phyloP scores from a whole-genome alignment of 2,113 vertebrate species.

The Poecile atricapillus region DNA sequence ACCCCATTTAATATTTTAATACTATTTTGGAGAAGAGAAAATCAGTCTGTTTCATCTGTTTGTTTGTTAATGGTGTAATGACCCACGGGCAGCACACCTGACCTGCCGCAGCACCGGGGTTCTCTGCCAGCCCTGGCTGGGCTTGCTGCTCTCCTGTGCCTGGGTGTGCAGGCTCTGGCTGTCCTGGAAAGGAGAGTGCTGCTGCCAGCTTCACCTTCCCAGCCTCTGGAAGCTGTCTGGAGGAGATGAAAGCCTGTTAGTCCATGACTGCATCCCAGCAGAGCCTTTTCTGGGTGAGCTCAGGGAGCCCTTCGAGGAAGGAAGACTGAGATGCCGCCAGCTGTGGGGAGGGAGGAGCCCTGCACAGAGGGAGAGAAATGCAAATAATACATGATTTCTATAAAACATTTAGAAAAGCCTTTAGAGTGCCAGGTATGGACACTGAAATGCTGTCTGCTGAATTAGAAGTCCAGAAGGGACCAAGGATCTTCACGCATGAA shows the following conservation, averaged over 20 bases:
- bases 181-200: neutral
- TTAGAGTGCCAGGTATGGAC: neutral
- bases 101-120: neutral
- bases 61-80: neutral
- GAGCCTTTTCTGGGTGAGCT: neutral
- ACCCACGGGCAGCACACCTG: neutral
- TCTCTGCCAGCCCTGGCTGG: neutral
- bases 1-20: neutral
- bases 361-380: neutral
- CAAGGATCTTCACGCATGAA: neutral
- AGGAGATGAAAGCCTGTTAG: neutral
- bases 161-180: neutral
- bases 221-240: neutral
- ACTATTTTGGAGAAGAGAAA: neutral
- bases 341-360: neutral
- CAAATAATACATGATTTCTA: conserved; percentile 6
- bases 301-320: neutral
- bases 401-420: conserved; percentile 1
- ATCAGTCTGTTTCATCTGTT: neutral
- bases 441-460: neutral
- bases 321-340: neutral
- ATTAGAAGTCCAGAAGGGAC: neutral
- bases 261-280: fast-evolving
- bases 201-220: neutral
- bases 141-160: neutral